A percentile compares a stretch with the other conserved stretches of the same genome.
These are phyloP conservation scores for Rhamnusium bicolor DNA, from an alignment of 2,888 invertebrate genomes.

Conservation along the genomic window DNA sequence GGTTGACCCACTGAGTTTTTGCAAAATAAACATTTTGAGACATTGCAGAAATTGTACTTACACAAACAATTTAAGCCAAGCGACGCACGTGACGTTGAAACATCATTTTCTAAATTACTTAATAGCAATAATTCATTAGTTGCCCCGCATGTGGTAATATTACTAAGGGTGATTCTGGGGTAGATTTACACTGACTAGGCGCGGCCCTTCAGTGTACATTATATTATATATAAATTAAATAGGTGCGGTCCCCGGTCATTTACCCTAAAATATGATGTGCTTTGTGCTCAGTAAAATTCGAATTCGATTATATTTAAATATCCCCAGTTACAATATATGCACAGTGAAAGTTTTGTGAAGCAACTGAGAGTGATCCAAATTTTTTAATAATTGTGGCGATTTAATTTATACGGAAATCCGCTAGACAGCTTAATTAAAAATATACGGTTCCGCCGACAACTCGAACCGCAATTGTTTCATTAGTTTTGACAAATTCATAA, in stretches of 20 bases:
- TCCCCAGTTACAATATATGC: no score
- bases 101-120: constrained; percentile 21
- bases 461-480: neutral
- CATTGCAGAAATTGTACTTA: constrained; percentile 7
- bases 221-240: constrained; percentile 24
- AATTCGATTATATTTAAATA: neutral
- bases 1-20: neutral
- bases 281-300: neutral
- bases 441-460: neutral
- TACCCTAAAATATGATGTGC: constrained; percentile 27
- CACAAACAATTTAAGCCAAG: neutral
- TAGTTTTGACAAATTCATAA: neutral
- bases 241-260: constrained; percentile 27
- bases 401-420: constrained; percentile 17
- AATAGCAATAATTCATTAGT: neutral
- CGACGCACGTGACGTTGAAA: neutral
- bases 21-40: constrained; percentile 12
- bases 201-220: constrained; percentile 3
- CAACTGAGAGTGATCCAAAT: neutral
- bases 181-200: neutral
- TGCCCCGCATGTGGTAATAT: constrained; percentile 8
- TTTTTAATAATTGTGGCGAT: neutral
- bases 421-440: neutral
- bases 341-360: constrained; percentile 10
- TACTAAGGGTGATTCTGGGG: constrained; percentile 8